phyloP scores from a whole-genome alignment of 53 echinoderm and acorn worm species.

The Hippasteria phrygiana region DNA sequence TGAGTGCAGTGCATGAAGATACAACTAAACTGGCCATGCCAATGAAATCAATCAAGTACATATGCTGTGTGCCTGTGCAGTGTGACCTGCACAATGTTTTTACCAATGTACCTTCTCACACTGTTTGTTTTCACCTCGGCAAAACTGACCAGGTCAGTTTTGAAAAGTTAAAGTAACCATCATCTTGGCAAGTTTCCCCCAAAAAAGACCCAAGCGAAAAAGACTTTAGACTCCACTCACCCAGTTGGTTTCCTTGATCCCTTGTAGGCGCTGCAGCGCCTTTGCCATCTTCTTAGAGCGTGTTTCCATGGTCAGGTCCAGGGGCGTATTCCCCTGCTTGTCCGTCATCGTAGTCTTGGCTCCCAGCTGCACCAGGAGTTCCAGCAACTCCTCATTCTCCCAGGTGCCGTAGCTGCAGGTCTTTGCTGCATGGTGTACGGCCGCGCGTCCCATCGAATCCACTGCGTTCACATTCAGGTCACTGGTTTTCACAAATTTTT shows the following conservation, averaged over 20 bases:
- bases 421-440: conserved; percentile 80
- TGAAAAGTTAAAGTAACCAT: too few relatives aligned
- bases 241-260: conserved; percentile 58
- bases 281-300: conserved; percentile 74
- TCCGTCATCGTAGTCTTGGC: conserved; percentile 75
- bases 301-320: conserved; percentile 82
- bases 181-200: too few relatives aligned
- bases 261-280: conserved; percentile 73
- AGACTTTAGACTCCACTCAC: neutral
- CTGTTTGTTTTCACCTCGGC: too few relatives aligned
- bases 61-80: too few relatives aligned
- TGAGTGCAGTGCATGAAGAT: too few relatives aligned
- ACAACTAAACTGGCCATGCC: too few relatives aligned
- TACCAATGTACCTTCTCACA: too few relatives aligned
- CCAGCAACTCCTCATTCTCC: conserved; percentile 79
- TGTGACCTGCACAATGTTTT: too few relatives aligned
- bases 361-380: conserved; percentile 72
- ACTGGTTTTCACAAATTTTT: conserved; percentile 58
- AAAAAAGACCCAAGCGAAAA: neutral
- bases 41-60: too few relatives aligned
- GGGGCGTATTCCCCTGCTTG: conserved; percentile 75
- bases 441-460: conserved; percentile 76
- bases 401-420: conserved; percentile 86
- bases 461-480: conserved; percentile 70
- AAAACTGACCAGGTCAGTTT: too few relatives aligned